Evolutionary conservation across 2,113 vertebrate species (phyloP).

Genomic region (Plectropomus leopardus): DNA sequence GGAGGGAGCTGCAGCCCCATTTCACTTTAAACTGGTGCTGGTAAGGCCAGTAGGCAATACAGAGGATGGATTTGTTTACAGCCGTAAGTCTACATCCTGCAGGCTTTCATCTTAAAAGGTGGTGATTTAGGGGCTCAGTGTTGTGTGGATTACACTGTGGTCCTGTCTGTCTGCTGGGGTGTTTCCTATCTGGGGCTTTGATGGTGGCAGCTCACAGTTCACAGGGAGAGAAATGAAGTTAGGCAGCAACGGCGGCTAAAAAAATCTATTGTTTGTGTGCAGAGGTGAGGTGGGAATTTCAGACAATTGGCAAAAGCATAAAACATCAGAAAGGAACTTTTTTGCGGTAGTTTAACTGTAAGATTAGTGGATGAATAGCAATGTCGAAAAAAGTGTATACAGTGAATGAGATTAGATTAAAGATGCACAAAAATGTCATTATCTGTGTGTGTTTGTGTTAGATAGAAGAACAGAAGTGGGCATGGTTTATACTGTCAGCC

Average conservation of each 20-base stretch:
- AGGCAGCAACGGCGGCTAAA: neutral
- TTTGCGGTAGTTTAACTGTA: neutral
- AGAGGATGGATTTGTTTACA: slow-evolving; percentile 35
- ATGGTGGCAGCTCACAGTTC: slow-evolving; percentile 37
- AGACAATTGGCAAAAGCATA: slow-evolving; percentile 36
- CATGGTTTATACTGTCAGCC: too few relatives aligned
- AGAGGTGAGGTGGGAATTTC: slow-evolving; percentile 43
- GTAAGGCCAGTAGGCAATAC: slow-evolving; percentile 23
- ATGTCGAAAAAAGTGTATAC: neutral
- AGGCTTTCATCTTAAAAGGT: slow-evolving; percentile 54
- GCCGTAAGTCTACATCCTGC: slow-evolving; percentile 26
- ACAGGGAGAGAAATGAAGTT: slow-evolving; percentile 24
- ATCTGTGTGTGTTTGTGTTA: too few relatives aligned
- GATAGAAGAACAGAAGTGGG: too few relatives aligned
- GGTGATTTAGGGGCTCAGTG: slow-evolving; percentile 41
- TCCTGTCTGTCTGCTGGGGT: slow-evolving; percentile 27
- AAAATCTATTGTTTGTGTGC: slow-evolving; percentile 25
- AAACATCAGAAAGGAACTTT: slow-evolving; percentile 23
- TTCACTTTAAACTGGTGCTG: slow-evolving; percentile 37
- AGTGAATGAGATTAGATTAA: neutral
- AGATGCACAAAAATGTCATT: too few relatives aligned
- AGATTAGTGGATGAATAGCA: neutral
- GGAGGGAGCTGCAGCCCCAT: slow-evolving; percentile 70
- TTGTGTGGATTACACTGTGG: slow-evolving; percentile 18
- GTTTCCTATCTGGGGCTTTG: slow-evolving; percentile 36